Evolutionary conservation across 2,888 invertebrate genomes (phyloP).

Genomic region (Caradrina clavipalpis): DNA sequence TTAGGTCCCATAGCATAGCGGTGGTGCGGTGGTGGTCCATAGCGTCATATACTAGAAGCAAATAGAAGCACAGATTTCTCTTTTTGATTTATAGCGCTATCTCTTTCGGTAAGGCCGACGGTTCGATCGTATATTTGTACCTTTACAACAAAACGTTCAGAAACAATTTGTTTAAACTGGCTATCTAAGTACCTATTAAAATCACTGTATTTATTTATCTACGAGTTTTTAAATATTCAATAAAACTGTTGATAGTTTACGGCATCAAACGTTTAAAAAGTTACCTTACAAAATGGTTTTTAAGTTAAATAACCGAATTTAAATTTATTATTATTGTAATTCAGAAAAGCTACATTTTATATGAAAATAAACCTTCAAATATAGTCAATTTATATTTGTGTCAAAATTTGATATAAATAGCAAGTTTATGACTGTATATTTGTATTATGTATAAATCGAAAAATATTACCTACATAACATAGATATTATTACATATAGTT

Average conservation of each 20-base stretch:
- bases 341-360: slow-evolving; percentile 15
- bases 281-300: slow-evolving; percentile 8
- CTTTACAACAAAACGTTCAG: slow-evolving; percentile 46
- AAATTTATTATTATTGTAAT: background rate
- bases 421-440: slow-evolving; percentile 26
- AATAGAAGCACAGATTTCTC: too few relatives aligned
- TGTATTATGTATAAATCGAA: slow-evolving; percentile 37
- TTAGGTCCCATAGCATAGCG: too few relatives aligned
- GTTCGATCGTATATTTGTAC: too few relatives aligned
- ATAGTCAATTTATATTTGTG: slow-evolving; percentile 36
- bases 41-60: too few relatives aligned
- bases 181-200: slow-evolving; percentile 53
- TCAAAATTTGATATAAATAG: slow-evolving; percentile 47
- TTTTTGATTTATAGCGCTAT: too few relatives aligned
- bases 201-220: slow-evolving; percentile 35
- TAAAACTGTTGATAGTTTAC: slow-evolving; percentile 4
- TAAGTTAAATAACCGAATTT: background rate
- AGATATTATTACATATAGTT: slow-evolving; percentile 32
- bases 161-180: slow-evolving; percentile 33
- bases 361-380: slow-evolving; percentile 34
- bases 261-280: background rate
- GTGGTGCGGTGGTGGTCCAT: too few relatives aligned
- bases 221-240: slow-evolving; percentile 12
- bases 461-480: slow-evolving; percentile 56
- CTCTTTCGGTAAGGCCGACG: too few relatives aligned